Conservation (phyloP, 2,113 vertebrate species). For the Cavia porcellus region DNA sequence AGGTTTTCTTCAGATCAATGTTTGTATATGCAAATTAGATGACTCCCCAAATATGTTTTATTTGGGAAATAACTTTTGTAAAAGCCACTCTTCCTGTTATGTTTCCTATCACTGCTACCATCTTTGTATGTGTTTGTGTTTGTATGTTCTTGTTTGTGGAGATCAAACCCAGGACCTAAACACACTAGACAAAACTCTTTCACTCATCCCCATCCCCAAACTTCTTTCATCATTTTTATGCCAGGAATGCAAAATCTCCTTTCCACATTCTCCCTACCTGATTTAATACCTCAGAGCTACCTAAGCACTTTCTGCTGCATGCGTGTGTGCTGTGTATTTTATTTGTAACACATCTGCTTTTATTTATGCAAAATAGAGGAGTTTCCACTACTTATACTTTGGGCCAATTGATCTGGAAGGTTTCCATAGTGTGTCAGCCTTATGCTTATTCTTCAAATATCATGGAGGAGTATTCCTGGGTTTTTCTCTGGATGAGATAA, state of each 20-base stretch:
- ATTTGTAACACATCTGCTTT: background rate
- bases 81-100: background rate
- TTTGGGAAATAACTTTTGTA: background rate
- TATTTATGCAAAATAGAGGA: background rate
- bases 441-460: background rate
- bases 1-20: conserved; percentile 53
- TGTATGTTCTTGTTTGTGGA: background rate
- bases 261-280: background rate
- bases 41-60: conserved; percentile 26
- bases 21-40: conserved; percentile 17
- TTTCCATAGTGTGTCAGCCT: background rate
- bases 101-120: background rate
- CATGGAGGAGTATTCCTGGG: background rate
- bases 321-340: conserved; percentile 6
- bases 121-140: background rate
- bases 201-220: background rate
- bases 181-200: background rate
- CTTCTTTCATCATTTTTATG: background rate
- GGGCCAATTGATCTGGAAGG: background rate
- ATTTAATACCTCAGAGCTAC: background rate
- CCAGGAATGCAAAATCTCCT: background rate
- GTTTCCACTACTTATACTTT: background rate
- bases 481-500: background rate
- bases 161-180: background rate
- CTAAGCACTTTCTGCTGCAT: background rate